These are phyloP conservation scores for Ginglymostoma cirratum DNA, from an alignment of 2,113 vertebrate species.

Conservation along the genomic window DNA sequence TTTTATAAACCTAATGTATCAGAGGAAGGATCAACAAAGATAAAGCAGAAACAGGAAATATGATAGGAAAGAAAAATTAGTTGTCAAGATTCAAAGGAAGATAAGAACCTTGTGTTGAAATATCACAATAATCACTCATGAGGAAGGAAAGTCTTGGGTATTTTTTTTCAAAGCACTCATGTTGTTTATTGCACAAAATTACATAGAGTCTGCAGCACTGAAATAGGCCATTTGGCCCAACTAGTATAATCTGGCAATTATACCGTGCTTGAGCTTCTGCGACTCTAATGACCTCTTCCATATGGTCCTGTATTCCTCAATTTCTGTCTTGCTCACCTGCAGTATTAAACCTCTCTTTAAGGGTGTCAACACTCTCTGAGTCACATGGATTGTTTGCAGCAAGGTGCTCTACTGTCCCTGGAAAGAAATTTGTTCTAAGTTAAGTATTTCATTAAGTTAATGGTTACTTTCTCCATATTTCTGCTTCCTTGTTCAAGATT, in stretches of 20 bases:
- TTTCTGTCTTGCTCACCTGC: background rate
- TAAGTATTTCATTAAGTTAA: background rate
- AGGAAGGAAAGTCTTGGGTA: background rate
- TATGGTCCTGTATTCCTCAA: background rate
- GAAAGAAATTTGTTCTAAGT: background rate
- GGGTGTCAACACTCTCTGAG: background rate
- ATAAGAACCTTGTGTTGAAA: constrained; percentile 6
- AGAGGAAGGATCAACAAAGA: constrained; percentile 18
- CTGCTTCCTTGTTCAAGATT: background rate
- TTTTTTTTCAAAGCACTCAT: background rate
- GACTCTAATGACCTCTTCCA: background rate
- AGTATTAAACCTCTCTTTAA: background rate
- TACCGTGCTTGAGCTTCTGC: background rate
- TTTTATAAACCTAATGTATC: constrained; percentile 25
- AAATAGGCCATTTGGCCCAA: background rate
- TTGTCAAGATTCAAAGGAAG: constrained; percentile 29
- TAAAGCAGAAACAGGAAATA: constrained; percentile 30
- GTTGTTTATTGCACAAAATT: background rate
- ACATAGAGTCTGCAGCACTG: background rate
- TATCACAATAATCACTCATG: background rate
- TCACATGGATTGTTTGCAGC: background rate
- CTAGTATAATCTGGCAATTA: background rate
- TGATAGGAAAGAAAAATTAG: constrained; percentile 31
- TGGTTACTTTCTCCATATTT: background rate
- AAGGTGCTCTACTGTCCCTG: background rate